Evolutionary conservation across 1,140 invertebrate species (phyloP).

Genomic region (Drosophila cardini): DNA sequence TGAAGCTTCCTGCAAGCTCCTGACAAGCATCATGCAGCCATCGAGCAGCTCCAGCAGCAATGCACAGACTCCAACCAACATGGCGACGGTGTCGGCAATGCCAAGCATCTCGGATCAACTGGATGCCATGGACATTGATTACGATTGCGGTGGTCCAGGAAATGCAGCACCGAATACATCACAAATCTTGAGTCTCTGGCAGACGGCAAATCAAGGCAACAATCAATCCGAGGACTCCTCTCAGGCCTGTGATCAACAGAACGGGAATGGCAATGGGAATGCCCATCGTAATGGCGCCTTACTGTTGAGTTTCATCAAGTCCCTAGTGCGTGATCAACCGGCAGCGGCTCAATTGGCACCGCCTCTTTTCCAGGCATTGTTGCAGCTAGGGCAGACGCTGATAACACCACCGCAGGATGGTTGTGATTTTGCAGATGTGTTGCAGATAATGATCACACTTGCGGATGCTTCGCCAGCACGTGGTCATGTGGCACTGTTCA

Average conservation of each 20-base stretch:
- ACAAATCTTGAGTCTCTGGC: conserved; percentile 77
- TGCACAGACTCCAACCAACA: conserved; percentile 84
- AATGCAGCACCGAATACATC: conserved; percentile 79
- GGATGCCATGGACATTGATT: conserved; percentile 84
- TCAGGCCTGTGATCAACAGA: conserved; percentile 63
- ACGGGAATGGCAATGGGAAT: background rate
- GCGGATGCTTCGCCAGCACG: conserved; percentile 91
- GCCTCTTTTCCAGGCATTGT: conserved; percentile 90
- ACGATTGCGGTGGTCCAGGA: conserved; percentile 67
- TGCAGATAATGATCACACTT: conserved; percentile 91
- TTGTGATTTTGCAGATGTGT: conserved; percentile 91
- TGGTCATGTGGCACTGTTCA: conserved; percentile 92
- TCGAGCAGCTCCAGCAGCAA: conserved; percentile 85
- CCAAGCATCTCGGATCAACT: conserved; percentile 84
- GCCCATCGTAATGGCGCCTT: conserved; percentile 88
- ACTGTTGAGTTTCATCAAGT: conserved; percentile 89
- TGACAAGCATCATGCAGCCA: conserved; percentile 72
- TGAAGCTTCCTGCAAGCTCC: conserved; percentile 64
- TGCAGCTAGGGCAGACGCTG: conserved; percentile 90
- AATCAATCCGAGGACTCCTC: conserved; percentile 72
- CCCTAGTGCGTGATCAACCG: conserved; percentile 90
- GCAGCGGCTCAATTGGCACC: conserved; percentile 74
- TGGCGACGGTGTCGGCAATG: conserved; percentile 83
- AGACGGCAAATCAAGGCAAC: conserved; percentile 51
- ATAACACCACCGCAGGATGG: conserved; percentile 88